phyloP scores from a whole-genome alignment of 2,113 vertebrate genomes.

The Fregata magnificens region DNA sequence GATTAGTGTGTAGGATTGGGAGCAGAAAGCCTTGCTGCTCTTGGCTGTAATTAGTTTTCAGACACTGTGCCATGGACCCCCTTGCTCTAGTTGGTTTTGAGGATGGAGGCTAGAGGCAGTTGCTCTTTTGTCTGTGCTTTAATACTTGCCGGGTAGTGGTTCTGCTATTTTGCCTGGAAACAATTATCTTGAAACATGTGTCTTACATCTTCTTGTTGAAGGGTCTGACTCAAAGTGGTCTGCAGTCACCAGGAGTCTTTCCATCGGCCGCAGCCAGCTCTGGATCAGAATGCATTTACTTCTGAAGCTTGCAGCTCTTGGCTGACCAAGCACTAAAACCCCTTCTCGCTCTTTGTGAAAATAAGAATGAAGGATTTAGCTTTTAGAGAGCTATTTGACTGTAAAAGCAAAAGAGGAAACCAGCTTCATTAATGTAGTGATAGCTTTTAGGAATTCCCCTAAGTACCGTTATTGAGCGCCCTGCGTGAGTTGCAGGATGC shows the following conservation, averaged over 20 bases:
- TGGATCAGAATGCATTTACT: not conserved
- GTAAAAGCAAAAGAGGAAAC: conserved; percentile 47
- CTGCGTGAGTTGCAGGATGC: conserved; percentile 20
- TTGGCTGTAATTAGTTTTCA: not conserved
- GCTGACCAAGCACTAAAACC: conserved; percentile 16
- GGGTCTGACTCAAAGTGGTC: conserved; percentile 29
- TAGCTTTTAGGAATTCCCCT: conserved; percentile 40
- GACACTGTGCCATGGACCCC: not conserved
- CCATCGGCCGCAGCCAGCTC: not conserved
- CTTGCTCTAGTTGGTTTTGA: not conserved
- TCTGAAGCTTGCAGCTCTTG: not conserved
- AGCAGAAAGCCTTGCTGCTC: not conserved
- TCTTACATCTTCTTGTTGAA: not conserved
- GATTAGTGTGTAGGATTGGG: not conserved
- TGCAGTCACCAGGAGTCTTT: conserved; percentile 20
- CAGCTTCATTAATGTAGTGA: conserved; percentile 38
- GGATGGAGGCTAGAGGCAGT: not conserved
- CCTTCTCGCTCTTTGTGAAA: conserved; percentile 4
- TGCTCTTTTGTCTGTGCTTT: conserved; percentile 24
- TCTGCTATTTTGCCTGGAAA: conserved; percentile 36
- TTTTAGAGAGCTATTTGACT: conserved; percentile 38
- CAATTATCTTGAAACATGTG: not conserved
- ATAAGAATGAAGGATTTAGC: conserved; percentile 30
- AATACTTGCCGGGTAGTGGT: not conserved
- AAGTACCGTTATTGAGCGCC: conserved; percentile 11